Evolutionary conservation across 1,140 invertebrate genomes (phyloP), one percentile per base, ranked within the genome.

Genomic region (Lethrus apterus): DNA sequence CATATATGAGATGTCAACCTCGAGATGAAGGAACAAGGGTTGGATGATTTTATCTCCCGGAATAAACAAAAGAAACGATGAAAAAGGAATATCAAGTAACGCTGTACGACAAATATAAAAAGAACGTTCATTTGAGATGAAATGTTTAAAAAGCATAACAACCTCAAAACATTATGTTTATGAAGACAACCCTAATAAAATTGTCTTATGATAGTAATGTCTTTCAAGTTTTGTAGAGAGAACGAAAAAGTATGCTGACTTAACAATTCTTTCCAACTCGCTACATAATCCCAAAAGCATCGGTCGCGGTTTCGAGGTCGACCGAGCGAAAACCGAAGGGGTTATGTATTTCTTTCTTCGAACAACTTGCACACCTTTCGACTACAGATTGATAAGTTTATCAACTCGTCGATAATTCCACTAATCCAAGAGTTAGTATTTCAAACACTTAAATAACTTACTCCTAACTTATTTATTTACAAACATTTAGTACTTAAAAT

Each of bases 211-310:
- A 47, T 52, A 47, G 49, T 51, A 51, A 51, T 51, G 44, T 48
- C 33, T 48, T 52, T 48, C 46, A 11, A 15, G 44, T 50, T 30
- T n/a, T n/a, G n/a, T n/a, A n/a, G n/a, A n/a, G 33, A 46, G 51
- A 53, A 53, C 44, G 52, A 55, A 55, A 55, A 55, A 55, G 53
- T 51, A 49, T 44, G 50, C 50, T 52, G 50, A 52, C 50, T 52
- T 52, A 52, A 52, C 50, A 52, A 52, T 55, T 55, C 50, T 50
- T 55, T 51, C 53, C 53, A 48, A 52, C 50, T 55, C 50, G 53
- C 46, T 52, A 47, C 43, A 52, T 55, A 55, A 55, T 55, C 53
- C 53, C 50, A 45, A 52, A 49, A 55, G 50, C 53, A 52, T 48
- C 46, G 53, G 44, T 50, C 50, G 50, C 46, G 50, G 53, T 46